Evolutionary conservation across 2,113 vertebrate genomes (phyloP), one percentile per base, ranked within the genome.

Genomic region (Paradisaea rubra): DNA sequence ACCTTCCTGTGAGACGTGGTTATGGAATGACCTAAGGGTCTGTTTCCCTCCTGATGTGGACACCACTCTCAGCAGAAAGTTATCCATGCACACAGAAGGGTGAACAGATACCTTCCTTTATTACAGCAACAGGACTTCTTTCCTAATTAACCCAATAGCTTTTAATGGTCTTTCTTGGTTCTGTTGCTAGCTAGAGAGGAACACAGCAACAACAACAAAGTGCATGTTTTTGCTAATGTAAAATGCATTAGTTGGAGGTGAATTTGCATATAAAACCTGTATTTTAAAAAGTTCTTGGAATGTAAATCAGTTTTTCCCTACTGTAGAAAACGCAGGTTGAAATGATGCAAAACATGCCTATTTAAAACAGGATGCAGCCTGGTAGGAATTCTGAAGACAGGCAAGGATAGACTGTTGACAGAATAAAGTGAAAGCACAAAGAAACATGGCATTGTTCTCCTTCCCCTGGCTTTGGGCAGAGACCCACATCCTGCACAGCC

Each of bases 371-470:
- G 59, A 53, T 30, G 47, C 60, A 84, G 70, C 60, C 73, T 88
- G 92, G 60, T 37, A 49, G 61, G 52, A 80, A 88, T 39, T 60
- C 52, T 73, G 79, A 49, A 68, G 72, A 39, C 25, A 83, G 72
- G 49, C 80, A 74, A 71, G 42, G 23, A 16, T 71, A 50, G 53
- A 52, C 70, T 81, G 39, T 50, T 70, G 57, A 56, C 57, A 84
- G 88, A 81, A 81, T 78, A 88, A 94, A 95, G 88, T 66, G 47
- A 74, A 89, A 94, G 89, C 93, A 83, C 61, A 64, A 47, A 77
- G 82, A 78, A 94, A 52, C 44, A 66, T 0, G 15, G 76, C 70
- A 41, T 6, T 74, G 72, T 49, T 84, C 76, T 91, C 82, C 71
- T 86, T 79, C 56, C 13, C 10, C 4, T 53, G 59, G 71, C 88